Conservation (phyloP, 2,797 vertebrate genomes). For the Mallotus villosus region DNA sequence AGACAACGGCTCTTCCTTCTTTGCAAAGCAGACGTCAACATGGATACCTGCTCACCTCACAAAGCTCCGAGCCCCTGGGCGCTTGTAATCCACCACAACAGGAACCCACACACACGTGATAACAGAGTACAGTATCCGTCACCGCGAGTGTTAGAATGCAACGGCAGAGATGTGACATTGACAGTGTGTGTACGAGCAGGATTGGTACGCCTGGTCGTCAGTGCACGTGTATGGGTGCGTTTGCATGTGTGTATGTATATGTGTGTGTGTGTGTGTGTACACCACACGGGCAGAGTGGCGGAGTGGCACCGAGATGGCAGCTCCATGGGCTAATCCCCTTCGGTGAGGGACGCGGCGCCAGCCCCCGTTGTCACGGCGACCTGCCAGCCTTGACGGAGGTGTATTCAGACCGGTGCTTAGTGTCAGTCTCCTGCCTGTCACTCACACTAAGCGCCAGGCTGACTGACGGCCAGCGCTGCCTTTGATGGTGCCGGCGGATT, state of each 20-base stretch:
- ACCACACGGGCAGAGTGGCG: slow-evolving; percentile 44
- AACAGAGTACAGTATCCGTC: too few species aligned
- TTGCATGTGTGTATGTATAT: slow-evolving; percentile 17
- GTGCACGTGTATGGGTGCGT: not conserved
- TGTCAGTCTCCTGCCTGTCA: slow-evolving; percentile 68
- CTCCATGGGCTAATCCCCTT: slow-evolving; percentile 69
- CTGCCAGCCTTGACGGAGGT: slow-evolving; percentile 75
- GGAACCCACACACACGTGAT: not conserved
- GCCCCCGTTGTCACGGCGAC: slow-evolving; percentile 71
- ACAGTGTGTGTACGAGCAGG: too few species aligned
- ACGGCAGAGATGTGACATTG: too few species aligned
- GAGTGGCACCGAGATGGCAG: slow-evolving; percentile 73
- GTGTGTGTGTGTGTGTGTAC: slow-evolving; percentile 14
- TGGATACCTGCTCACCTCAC: too few species aligned
- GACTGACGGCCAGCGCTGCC: slow-evolving; percentile 74
- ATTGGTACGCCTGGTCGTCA: not conserved
- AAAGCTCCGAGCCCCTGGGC: too few species aligned
- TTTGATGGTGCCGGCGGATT: slow-evolving; percentile 60
- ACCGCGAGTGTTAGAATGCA: too few species aligned
- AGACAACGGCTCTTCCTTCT: too few species aligned
- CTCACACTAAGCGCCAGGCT: slow-evolving; percentile 73
- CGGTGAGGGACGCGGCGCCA: slow-evolving; percentile 66
- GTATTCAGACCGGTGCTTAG: slow-evolving; percentile 75
- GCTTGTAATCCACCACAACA: too few species aligned
- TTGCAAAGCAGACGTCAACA: too few species aligned